These are phyloP conservation scores for Condylostylus longicornis DNA, from an alignment of 1,140 invertebrate genomes.

Conservation along the genomic window DNA sequence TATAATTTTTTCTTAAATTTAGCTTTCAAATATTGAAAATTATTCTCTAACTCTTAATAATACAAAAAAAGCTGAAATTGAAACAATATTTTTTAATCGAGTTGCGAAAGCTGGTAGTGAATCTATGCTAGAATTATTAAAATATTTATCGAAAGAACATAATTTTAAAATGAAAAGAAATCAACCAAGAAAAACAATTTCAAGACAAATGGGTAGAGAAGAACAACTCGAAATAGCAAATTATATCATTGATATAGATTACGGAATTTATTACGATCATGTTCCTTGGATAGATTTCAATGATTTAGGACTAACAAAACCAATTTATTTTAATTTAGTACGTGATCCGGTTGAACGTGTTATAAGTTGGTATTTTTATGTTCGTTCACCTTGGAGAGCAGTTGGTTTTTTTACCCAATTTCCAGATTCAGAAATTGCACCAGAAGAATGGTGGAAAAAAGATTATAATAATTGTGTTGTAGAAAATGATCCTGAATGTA, in stretches of 20 bases:
- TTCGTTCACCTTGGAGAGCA: slow-evolving; percentile 65
- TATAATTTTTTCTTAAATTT: no score
- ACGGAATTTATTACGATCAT: slow-evolving; percentile 8
- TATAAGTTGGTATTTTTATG: slow-evolving; percentile 70
- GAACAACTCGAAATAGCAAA: slow-evolving; percentile 43
- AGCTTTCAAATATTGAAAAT: no score
- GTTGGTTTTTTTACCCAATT: slow-evolving; percentile 39
- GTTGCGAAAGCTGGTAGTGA: slow-evolving; percentile 76
- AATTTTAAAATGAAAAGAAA: slow-evolving; percentile 13
- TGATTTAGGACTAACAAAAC: slow-evolving; percentile 49
- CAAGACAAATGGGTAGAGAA: slow-evolving; percentile 52
- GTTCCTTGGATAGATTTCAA: slow-evolving; percentile 33
- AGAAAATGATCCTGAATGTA: slow-evolving; percentile 64
- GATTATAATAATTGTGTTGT: slow-evolving; percentile 78
- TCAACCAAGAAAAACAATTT: background rate
- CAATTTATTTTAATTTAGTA: slow-evolving; percentile 74
- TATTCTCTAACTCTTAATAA: slow-evolving; percentile 43
- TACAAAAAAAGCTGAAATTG: slow-evolving; percentile 46
- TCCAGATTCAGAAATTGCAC: slow-evolving; percentile 55
- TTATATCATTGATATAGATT: slow-evolving; percentile 7
- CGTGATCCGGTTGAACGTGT: slow-evolving; percentile 74
- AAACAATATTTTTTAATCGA: slow-evolving; percentile 55
- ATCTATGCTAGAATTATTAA: slow-evolving; percentile 66
- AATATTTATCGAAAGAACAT: slow-evolving; percentile 43
- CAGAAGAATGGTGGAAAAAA: slow-evolving; percentile 76